Conservation (phyloP, 2,888 invertebrate genomes). For the Sinopyrophorus schimmeli region DNA sequence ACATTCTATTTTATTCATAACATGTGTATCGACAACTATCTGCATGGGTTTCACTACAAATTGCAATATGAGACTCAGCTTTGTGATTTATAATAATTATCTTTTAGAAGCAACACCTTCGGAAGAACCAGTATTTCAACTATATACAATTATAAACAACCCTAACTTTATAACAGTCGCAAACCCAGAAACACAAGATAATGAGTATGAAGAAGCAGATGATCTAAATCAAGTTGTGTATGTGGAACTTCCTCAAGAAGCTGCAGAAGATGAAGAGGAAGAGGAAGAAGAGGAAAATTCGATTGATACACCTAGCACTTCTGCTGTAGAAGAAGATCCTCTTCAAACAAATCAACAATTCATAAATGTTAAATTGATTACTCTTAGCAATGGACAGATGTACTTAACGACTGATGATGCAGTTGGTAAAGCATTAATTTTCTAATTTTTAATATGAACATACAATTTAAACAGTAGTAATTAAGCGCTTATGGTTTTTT, state of each 20-base stretch:
- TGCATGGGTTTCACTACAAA: no score
- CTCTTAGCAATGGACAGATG: slow-evolving; percentile 39
- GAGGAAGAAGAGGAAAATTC: slow-evolving; percentile 46
- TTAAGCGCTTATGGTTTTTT: no score
- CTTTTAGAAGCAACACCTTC: no score
- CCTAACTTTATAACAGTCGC: background rate
- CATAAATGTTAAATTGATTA: slow-evolving; percentile 36
- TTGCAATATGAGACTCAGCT: no score
- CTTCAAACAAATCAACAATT: slow-evolving; percentile 5
- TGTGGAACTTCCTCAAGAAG: slow-evolving; percentile 34
- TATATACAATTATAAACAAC: slow-evolving; percentile 41
- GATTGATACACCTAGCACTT: slow-evolving; percentile 37
- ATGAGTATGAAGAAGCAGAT: slow-evolving; percentile 29
- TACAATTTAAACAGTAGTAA: no score
- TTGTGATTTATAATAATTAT: no score
- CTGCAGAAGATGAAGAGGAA: slow-evolving; percentile 43
- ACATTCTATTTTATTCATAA: no score
- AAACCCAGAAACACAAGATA: slow-evolving; percentile 12
- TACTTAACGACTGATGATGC: slow-evolving; percentile 34
- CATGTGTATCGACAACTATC: no score
- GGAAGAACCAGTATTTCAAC: slow-evolving; percentile 38
- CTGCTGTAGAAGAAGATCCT: background rate
- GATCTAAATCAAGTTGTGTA: slow-evolving; percentile 21
- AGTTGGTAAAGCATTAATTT: slow-evolving; percentile 5
- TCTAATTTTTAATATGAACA: no score